phyloP scores from a whole-genome alignment of 2,113 vertebrate genomes.

The Zosterops hypoxanthus region DNA sequence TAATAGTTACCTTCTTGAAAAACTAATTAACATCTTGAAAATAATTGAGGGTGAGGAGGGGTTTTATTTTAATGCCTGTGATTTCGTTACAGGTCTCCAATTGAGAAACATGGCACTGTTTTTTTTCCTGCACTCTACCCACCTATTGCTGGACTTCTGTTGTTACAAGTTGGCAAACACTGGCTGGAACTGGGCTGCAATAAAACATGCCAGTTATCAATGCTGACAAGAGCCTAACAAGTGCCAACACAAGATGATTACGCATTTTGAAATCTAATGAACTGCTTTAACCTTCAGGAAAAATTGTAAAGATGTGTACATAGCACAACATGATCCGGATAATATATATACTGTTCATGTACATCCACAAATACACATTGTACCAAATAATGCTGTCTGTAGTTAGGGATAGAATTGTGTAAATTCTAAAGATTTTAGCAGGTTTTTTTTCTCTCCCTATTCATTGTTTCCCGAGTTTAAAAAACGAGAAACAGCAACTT shows the following conservation, averaged over 20 bases:
- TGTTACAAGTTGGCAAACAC: constrained; percentile 90
- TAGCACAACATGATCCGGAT: constrained; percentile 98
- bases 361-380: constrained; percentile 89
- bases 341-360: constrained; percentile 94
- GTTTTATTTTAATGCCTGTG: constrained; percentile 12
- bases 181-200: constrained; percentile 93
- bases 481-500: constrained; percentile 50
- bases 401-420: constrained; percentile 87
- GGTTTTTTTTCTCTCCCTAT: constrained; percentile 76
- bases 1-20: background rate
- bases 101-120: constrained; percentile 97
- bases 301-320: constrained; percentile 99
- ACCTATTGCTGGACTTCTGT: constrained; percentile 91
- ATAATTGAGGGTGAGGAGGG: background rate
- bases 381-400: constrained; percentile 94
- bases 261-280: constrained; percentile 91
- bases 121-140: constrained; percentile 94
- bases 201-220: constrained; percentile 90
- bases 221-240: constrained; percentile 92
- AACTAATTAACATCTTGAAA: background rate
- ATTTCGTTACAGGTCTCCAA: constrained; percentile 87
- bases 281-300: constrained; percentile 99
- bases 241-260: constrained; percentile 92
- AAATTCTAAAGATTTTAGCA: constrained; percentile 85
- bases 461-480: constrained; percentile 76